Percentiles rank a stretch among this genome's conserved stretches.
These are phyloP conservation scores for Mormyrops boulengeri DNA, from an alignment of 2,797 vertebrate species.

Conservation along the genomic window DNA sequence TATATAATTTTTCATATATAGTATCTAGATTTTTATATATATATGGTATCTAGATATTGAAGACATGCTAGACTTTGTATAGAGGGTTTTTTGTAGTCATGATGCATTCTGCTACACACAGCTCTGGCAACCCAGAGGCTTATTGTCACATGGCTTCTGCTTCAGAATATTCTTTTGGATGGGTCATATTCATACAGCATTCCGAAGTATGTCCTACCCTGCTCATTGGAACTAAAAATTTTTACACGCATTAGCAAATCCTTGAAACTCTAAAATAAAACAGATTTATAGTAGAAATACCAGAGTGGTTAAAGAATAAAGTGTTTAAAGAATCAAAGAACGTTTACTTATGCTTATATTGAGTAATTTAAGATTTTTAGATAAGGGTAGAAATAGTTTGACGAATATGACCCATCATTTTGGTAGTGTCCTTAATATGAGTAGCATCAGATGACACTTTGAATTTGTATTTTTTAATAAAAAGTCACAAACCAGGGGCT, in stretches of 20 bases:
- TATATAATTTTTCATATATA: not conserved
- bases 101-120: not conserved
- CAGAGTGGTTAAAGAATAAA: not conserved
- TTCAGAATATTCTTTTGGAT: not conserved
- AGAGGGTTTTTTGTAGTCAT: not conserved
- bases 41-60: not conserved
- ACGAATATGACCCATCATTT: conserved; percentile 12
- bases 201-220: not conserved
- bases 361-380: not conserved
- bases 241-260: not conserved
- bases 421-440: not conserved
- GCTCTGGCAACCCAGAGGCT: not conserved
- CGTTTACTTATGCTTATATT: not conserved
- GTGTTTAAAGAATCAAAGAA: not conserved
- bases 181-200: conserved; percentile 8
- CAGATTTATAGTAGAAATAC: not conserved
- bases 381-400: not conserved
- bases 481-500: not conserved
- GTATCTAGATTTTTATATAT: not conserved
- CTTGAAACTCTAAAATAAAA: not conserved
- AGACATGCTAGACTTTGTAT: not conserved
- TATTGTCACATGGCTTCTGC: not conserved
- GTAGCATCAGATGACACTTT: conserved; percentile 16
- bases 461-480: not conserved
- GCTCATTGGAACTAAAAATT: not conserved